Conservation (phyloP, 2,113 vertebrate genomes). For the Paradoxurus hermaphroditus region DNA sequence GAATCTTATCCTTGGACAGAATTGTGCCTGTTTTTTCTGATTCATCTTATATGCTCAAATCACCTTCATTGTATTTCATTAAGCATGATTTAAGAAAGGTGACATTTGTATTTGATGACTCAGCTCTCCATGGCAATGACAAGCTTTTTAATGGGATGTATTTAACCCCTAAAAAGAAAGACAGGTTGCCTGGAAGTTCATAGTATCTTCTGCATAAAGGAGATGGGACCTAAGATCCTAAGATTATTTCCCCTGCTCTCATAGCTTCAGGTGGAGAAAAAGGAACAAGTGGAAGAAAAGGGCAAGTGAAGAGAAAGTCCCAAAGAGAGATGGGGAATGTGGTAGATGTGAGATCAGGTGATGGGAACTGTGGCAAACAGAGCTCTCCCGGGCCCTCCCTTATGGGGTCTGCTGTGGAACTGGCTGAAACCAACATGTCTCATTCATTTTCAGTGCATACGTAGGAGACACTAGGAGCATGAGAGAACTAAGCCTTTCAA, state of each 20-base stretch:
- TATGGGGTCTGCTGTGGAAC: background rate
- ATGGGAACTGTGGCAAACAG: background rate
- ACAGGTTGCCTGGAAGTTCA: background rate
- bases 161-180: background rate
- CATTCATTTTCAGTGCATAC: background rate
- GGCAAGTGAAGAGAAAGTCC: background rate
- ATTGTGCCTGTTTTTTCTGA: background rate
- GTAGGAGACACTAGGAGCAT: background rate
- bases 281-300: background rate
- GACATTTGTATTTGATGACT: background rate
- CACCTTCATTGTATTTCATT: background rate
- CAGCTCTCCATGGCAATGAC: background rate
- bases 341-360: background rate
- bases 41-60: background rate
- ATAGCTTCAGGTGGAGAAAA: background rate
- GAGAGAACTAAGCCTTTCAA: background rate
- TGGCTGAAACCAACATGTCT: background rate
- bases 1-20: background rate
- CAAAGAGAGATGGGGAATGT: background rate
- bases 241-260: background rate
- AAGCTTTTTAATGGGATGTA: background rate
- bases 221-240: background rate
- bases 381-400: background rate
- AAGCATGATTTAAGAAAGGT: background rate
- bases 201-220: background rate